Conservation (phyloP, 2,797 vertebrate species). For the Melanotaenia nigrans region DNA sequence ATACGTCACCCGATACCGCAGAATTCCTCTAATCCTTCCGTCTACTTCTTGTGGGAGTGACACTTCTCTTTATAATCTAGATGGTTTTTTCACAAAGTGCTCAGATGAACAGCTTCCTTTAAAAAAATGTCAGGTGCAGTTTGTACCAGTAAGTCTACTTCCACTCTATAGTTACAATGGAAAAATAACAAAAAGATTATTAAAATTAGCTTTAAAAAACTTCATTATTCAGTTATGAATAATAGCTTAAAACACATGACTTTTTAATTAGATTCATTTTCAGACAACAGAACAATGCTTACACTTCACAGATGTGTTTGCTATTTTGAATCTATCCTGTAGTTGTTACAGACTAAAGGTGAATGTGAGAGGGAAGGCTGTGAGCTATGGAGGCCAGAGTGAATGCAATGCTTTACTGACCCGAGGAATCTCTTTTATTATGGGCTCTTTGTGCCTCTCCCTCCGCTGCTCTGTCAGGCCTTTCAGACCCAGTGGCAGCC, state of each 20-base stretch:
- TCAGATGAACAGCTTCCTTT: constrained; percentile 46
- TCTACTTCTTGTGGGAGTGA: constrained; percentile 70
- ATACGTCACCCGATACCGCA: constrained; percentile 82
- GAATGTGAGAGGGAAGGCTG: constrained; percentile 73
- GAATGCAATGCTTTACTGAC: constrained; percentile 89
- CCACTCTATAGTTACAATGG: not conserved
- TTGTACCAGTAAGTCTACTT: constrained; percentile 8
- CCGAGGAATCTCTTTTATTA: constrained; percentile 90
- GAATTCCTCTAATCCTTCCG: constrained; percentile 84
- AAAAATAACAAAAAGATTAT: not conserved
- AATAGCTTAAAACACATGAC: not conserved
- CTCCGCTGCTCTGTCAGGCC: constrained; percentile 83
- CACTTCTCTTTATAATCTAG: constrained; percentile 73
- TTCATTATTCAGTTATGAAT: constrained; percentile 3
- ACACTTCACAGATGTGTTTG: constrained; percentile 47
- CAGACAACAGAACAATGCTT: constrained; percentile 39
- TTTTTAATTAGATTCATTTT: constrained; percentile 25
- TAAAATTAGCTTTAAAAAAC: not conserved
- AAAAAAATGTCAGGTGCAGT: constrained; percentile 13
- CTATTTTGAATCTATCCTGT: constrained; percentile 62
- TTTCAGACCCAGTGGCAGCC: constrained; percentile 85
- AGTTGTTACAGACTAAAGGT: constrained; percentile 70
- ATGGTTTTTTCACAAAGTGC: constrained; percentile 67
- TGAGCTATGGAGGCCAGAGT: constrained; percentile 78
- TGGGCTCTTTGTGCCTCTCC: constrained; percentile 85